Base-by-base conservation (phyloP, 1,140 invertebrate genomes). In the Bacillus rossius region DNA sequence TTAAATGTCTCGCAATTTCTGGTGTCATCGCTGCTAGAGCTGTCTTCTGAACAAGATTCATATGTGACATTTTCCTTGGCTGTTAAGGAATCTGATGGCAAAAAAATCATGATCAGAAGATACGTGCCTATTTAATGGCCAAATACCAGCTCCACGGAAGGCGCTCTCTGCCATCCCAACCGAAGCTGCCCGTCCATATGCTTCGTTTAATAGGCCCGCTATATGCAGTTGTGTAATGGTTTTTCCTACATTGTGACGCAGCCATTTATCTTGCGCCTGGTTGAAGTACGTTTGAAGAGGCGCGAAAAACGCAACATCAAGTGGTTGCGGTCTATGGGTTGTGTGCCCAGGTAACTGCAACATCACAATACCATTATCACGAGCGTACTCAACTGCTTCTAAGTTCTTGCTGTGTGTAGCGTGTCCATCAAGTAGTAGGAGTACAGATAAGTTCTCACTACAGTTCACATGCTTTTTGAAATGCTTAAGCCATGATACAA, bases 71-170 rank as follows among this genome's bases (percentile, higher is more conserved):
- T n/a, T n/a, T n/a, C n/a, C n/a, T n/a, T n/a, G n/a, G n/a, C n/a
- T n/a, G n/a, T n/a, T n/a, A n/a, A n/a, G n/a, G n/a, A n/a, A n/a
- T n/a, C n/a, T n/a, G n/a, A n/a, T n/a, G n/a, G 52, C 38, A n/a
- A 8, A n/a, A 47, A 7, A 55, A 59, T 71, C 68, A 43, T 58
- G 57, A 19, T 71, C 66, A 60, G 52, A 48, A 68, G 73, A 74
- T 53, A 72, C 61, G 61, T 69, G 48, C 38, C 60, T 60, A 62
- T 74, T 71, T 13, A 69, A 29, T 26, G 73, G 70, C 60, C 66
- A 74, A 57, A 76, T 68, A 25, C 71, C 74, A 56, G 67, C 67
- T 42, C 42, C 61, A n/a, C n/a, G n/a, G n/a, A n/a, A n/a, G n/a
- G n/a, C n/a, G n/a, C n/a, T n/a, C n/a, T n/a, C n/a, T n/a, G 64